Evolutionary conservation across 2,797 vertebrate species (phyloP).

Genomic region (Typhlichthys eigenmanni): DNA sequence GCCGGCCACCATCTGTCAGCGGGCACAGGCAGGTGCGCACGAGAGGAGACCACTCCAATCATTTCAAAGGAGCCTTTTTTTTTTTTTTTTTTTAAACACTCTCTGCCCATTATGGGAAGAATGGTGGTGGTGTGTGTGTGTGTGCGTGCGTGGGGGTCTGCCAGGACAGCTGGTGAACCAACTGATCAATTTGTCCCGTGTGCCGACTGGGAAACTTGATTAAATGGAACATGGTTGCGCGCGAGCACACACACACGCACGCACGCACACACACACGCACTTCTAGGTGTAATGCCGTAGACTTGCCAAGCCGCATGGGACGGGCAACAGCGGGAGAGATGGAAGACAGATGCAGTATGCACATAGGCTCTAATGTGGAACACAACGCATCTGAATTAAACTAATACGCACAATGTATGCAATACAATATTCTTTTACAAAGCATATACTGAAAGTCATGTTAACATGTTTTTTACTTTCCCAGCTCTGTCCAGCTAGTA

Average conservation of each 20-base stretch:
- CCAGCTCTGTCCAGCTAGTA: no score
- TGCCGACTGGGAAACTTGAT: slow-evolving; percentile 53
- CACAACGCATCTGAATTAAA: neutral
- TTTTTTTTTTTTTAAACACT: neutral
- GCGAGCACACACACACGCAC: slow-evolving; percentile 4
- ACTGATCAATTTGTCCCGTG: slow-evolving; percentile 67
- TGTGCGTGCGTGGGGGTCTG: slow-evolving; percentile 23
- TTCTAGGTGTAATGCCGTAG: slow-evolving; percentile 50
- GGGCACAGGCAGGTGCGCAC: slow-evolving; percentile 18
- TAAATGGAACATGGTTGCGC: slow-evolving; percentile 54
- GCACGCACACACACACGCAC: slow-evolving; percentile 12
- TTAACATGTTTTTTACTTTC: no score
- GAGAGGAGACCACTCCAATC: slow-evolving; percentile 15
- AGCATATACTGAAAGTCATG: no score
- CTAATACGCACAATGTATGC: no score
- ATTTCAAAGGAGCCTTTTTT: slow-evolving; percentile 12
- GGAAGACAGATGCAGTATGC: neutral
- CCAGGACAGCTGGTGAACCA: slow-evolving; percentile 68
- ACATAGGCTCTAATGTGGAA: neutral
- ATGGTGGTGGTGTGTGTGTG: neutral
- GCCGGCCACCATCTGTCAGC: slow-evolving; percentile 40
- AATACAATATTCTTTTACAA: no score
- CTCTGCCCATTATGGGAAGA: slow-evolving; percentile 9
- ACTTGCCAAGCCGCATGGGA: slow-evolving; percentile 36
- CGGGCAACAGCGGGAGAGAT: slow-evolving; percentile 8